These are phyloP conservation scores for Panopea generosa DNA, from an alignment of 2,888 invertebrate species.

Conservation along the genomic window DNA sequence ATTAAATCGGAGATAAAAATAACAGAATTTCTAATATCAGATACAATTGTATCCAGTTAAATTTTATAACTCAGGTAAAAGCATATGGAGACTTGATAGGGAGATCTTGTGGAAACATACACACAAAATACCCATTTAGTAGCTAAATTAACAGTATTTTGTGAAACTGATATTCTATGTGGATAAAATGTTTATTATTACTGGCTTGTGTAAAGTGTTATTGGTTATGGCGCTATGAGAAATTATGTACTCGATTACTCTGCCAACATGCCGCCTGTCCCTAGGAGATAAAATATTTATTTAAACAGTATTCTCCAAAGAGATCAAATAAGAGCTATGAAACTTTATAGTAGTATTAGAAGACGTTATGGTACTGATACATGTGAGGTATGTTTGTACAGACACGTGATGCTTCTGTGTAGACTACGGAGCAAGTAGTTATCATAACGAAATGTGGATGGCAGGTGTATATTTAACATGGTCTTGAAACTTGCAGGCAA, in stretches of 20 bases:
- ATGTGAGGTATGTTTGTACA: conserved; percentile 29
- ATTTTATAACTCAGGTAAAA: conserved; percentile 38
- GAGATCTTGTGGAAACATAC: conserved; percentile 28
- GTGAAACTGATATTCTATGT: conserved; percentile 45
- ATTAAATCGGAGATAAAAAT: conserved; percentile 64
- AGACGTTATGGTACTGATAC: conserved; percentile 15
- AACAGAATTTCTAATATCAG: conserved; percentile 57
- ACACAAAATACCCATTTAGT: conserved; percentile 30
- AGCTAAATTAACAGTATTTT: conserved; percentile 44
- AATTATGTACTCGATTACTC: neutral
- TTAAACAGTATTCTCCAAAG: conserved; percentile 30
- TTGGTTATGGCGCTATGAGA: neutral
- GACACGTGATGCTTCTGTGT: conserved; percentile 29
- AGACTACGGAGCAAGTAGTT: no score
- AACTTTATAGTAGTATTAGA: conserved; percentile 39
- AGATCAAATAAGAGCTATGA: conserved; percentile 45
- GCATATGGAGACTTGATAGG: conserved; percentile 17
- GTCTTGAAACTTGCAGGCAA: no score
- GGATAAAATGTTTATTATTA: conserved; percentile 36
- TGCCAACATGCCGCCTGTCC: conserved; percentile 8
- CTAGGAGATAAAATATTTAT: conserved; percentile 33
- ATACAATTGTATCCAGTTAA: conserved; percentile 54
- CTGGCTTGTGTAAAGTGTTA: conserved; percentile 1
- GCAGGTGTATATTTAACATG: no score
- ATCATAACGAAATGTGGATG: no score